Percentiles rank a stretch among this genome's conserved stretches.
Conservation (phyloP, 2,888 invertebrate genomes). For the Synanthedon andrenaeformis region DNA sequence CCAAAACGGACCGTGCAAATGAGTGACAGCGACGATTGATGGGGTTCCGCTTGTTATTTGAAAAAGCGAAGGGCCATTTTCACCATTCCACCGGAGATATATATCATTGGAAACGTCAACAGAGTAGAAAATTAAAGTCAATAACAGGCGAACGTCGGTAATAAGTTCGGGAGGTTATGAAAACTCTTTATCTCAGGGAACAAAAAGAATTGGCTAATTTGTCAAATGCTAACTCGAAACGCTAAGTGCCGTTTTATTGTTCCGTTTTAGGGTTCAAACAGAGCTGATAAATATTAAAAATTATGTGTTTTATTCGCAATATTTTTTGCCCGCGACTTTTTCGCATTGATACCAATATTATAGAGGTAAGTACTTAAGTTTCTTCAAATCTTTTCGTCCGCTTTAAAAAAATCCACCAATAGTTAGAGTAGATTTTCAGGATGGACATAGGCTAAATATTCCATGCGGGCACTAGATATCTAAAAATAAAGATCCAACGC, state of each 20-base stretch:
- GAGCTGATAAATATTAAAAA: neutral
- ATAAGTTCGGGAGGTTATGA: conserved; percentile 51
- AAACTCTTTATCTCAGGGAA: conserved; percentile 40
- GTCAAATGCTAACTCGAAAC: conserved; percentile 41
- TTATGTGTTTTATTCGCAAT: conserved; percentile 7
- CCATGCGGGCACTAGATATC: too few relatives aligned
- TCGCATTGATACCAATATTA: too few relatives aligned
- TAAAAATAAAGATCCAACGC: too few relatives aligned
- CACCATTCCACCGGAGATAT: conserved; percentile 50
- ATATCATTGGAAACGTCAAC: conserved; percentile 66
- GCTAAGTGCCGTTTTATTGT: conserved; percentile 56
- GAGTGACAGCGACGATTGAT: conserved; percentile 63
- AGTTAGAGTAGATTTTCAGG: too few relatives aligned
- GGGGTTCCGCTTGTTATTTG: conserved; percentile 61
- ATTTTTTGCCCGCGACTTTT: neutral
- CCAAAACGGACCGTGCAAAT: conserved; percentile 50
- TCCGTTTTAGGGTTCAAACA: conserved; percentile 13
- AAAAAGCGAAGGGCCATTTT: conserved; percentile 64
- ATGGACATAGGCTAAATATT: too few relatives aligned
- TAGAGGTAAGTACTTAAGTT: too few relatives aligned
- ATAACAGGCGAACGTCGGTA: conserved; percentile 47
- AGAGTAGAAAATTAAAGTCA: conserved; percentile 68
- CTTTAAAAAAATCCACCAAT: too few relatives aligned
- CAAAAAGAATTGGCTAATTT: conserved; percentile 57
- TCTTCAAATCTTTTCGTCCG: too few relatives aligned